Conservation (phyloP, 2,797 vertebrate species). For the Darevskia nairensis region DNA sequence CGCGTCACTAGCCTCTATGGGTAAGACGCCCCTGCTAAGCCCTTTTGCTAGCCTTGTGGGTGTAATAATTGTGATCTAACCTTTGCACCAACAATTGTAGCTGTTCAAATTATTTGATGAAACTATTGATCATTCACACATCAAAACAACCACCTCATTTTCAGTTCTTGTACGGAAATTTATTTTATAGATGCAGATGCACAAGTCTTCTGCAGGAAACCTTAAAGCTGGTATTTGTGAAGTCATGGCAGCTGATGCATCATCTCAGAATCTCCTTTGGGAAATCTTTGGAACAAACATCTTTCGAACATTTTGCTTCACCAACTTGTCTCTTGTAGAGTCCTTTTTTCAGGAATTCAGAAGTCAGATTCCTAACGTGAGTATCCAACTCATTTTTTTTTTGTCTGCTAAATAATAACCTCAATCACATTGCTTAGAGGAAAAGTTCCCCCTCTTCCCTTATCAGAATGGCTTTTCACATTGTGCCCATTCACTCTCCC, state of each 20-base stretch:
- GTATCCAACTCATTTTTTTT: slow-evolving; percentile 11
- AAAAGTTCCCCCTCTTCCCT: not conserved
- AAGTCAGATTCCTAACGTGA: slow-evolving; percentile 73
- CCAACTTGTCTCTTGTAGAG: slow-evolving; percentile 70
- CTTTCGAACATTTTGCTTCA: slow-evolving; percentile 77
- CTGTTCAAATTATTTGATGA: not conserved
- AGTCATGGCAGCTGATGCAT: slow-evolving; percentile 46
- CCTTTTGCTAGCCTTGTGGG: not conserved
- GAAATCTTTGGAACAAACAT: slow-evolving; percentile 73
- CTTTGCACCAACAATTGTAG: not conserved
- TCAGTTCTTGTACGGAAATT: not conserved
- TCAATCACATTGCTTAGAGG: not conserved
- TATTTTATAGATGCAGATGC: slow-evolving; percentile 60
- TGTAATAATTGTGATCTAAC: not conserved
- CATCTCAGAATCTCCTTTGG: slow-evolving; percentile 7
- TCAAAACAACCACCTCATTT: not conserved
- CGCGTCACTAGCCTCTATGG: no score
- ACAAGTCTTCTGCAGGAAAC: slow-evolving; percentile 62
- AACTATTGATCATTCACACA: not conserved
- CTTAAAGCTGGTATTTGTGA: slow-evolving; percentile 75
- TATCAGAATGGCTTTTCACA: not conserved
- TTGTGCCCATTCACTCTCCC: not conserved
- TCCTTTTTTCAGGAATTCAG: slow-evolving; percentile 72
- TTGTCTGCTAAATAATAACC: not conserved
- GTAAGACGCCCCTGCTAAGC: no score